Evolutionary conservation across 1,140 invertebrate genomes (phyloP).

Genomic region (Macrosteles quadrilineatus): DNA sequence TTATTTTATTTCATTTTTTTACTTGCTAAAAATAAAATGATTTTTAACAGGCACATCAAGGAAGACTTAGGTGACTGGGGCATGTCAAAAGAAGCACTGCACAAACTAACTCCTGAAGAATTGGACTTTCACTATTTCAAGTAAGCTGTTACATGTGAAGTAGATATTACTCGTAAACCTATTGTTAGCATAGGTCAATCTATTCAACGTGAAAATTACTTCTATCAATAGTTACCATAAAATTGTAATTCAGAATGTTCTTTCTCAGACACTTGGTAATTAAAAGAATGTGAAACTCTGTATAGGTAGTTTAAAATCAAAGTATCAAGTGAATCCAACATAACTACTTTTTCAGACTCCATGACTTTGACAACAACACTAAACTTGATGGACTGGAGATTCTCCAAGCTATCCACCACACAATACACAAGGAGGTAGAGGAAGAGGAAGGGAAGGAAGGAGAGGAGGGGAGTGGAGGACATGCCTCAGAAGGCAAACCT

Average conservation of each 20-base stretch:
- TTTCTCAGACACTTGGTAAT: no score
- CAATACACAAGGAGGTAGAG: constrained; percentile 46
- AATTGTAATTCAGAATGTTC: no score
- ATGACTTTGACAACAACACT: constrained; percentile 79
- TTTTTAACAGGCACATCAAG: constrained; percentile 70
- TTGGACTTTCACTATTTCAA: constrained; percentile 69
- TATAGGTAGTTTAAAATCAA: no score
- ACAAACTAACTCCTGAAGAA: constrained; percentile 70
- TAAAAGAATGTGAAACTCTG: no score
- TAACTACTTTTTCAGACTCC: constrained; percentile 67
- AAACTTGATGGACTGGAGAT: constrained; percentile 81
- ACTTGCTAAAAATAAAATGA: no score
- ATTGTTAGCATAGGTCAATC: no score
- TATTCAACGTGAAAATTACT: no score
- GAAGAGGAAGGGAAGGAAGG: background rate
- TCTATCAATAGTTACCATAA: no score
- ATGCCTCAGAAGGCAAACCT: background rate
- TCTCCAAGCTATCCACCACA: constrained; percentile 56
- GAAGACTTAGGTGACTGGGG: constrained; percentile 65
- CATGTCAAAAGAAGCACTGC: constrained; percentile 54
- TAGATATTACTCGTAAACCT: no score
- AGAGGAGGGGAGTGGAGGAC: constrained; percentile 13
- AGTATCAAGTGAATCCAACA: no score
- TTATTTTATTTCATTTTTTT: no score
- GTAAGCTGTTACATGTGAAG: constrained; percentile 53